These are phyloP conservation scores for Lepas anatifera DNA, from an alignment of 2,888 invertebrate species.

Conservation along the genomic window DNA sequence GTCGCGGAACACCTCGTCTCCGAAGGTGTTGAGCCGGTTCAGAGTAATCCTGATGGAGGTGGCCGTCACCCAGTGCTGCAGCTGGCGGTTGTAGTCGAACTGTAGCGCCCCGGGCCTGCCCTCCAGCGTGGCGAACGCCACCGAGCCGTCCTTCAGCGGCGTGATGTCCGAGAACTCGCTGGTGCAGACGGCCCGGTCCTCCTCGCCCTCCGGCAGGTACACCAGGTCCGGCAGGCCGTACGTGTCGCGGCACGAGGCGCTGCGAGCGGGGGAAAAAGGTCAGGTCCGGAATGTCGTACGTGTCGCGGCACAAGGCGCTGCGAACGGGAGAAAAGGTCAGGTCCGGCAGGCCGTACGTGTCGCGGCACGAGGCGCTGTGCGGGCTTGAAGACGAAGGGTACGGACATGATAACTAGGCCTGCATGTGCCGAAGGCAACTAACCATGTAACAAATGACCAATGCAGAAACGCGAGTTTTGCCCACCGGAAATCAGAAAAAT, in stretches of 20 bases:
- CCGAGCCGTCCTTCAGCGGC: slow-evolving; percentile 84
- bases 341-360: slow-evolving; percentile 77
- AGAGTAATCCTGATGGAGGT: slow-evolving; percentile 82
- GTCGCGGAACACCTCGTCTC: slow-evolving; percentile 93
- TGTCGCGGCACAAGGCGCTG: not conserved
- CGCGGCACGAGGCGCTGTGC: slow-evolving; percentile 73
- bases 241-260: slow-evolving; percentile 82
- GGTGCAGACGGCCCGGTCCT: slow-evolving; percentile 92
- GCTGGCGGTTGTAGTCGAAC: slow-evolving; percentile 75
- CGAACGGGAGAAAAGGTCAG: slow-evolving; percentile 36
- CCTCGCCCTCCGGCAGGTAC: slow-evolving; percentile 59
- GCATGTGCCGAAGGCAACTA: too few species aligned
- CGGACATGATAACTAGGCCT: too few species aligned
- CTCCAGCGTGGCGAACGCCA: slow-evolving; percentile 88
- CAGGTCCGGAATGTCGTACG: not conserved
- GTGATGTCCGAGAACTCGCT: slow-evolving; percentile 96
- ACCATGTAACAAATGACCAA: too few species aligned
- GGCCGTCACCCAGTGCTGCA: slow-evolving; percentile 83
- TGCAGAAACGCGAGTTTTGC: too few species aligned
- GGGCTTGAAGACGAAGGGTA: too few species aligned
- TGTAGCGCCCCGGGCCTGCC: slow-evolving; percentile 84
- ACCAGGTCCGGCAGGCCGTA: slow-evolving; percentile 71
- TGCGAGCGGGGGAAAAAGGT: slow-evolving; percentile 34
- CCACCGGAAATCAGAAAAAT: too few species aligned
- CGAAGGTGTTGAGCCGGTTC: slow-evolving; percentile 91